These are phyloP conservation scores for Achatina immaculata DNA, from an alignment of 1,140 invertebrate genomes.

Conservation along the genomic window DNA sequence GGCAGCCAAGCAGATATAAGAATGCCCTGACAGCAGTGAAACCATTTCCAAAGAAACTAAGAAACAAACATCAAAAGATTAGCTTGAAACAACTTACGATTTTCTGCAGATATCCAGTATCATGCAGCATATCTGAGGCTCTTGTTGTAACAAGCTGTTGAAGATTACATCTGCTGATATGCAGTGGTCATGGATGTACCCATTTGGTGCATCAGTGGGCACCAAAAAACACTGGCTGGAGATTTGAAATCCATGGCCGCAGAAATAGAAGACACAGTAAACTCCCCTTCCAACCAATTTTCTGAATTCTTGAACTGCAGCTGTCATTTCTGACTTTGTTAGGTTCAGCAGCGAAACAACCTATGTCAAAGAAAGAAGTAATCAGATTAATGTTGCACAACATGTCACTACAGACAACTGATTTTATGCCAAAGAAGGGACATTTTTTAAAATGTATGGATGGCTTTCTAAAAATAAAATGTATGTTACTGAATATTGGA, in stretches of 20 bases:
- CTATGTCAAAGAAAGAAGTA: constrained; percentile 18
- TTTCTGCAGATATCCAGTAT: constrained; percentile 72
- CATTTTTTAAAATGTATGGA: no score
- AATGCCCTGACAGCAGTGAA: no score
- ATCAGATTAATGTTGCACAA: background rate
- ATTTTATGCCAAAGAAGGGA: no score
- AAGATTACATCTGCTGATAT: constrained; percentile 57
- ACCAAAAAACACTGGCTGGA: constrained; percentile 71
- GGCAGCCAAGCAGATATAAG: no score
- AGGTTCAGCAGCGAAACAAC: constrained; percentile 72
- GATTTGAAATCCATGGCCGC: constrained; percentile 73
- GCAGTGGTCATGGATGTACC: constrained; percentile 69
- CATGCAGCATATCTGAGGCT: constrained; percentile 70
- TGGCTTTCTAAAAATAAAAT: no score
- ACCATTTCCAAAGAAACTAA: no score
- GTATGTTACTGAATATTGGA: no score
- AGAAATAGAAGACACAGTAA: constrained; percentile 73
- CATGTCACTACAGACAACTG: no score
- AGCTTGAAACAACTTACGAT: no score
- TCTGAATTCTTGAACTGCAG: constrained; percentile 69
- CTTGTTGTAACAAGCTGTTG: constrained; percentile 59
- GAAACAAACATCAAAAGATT: no score
- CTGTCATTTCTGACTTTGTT: constrained; percentile 70
- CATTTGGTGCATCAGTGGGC: constrained; percentile 70
- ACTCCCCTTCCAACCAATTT: constrained; percentile 70